Conservation (phyloP, 2,888 invertebrate species). For the Acrobasis repandana region DNA sequence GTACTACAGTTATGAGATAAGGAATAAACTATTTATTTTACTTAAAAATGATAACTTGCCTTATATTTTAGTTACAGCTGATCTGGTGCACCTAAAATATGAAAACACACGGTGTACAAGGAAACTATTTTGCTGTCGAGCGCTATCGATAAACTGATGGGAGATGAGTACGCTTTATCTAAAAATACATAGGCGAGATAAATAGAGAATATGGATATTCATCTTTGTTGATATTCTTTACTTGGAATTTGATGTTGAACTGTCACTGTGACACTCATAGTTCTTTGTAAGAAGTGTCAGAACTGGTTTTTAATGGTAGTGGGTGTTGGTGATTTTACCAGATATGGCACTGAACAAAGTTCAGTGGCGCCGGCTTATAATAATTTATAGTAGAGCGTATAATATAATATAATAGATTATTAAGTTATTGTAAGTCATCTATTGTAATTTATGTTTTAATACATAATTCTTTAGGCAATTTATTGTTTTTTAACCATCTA, state of each 20-base stretch:
- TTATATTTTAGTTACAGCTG: not conserved
- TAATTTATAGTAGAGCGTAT: too few species aligned
- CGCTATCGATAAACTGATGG: not conserved
- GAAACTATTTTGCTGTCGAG: not conserved
- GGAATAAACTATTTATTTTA: not conserved
- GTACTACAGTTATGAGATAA: too few species aligned
- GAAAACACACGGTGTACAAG: not conserved
- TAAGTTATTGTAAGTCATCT: too few species aligned
- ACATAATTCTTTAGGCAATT: too few species aligned
- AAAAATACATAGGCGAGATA: conserved; percentile 1
- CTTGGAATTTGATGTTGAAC: not conserved
- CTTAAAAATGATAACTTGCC: not conserved
- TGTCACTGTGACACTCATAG: not conserved
- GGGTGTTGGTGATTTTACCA: not conserved
- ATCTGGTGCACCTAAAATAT: not conserved
- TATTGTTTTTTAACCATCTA: too few species aligned
- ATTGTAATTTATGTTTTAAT: too few species aligned
- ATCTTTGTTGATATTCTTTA: not conserved
- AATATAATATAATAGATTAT: too few species aligned
- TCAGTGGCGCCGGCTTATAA: too few species aligned
- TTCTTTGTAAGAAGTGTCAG: not conserved
- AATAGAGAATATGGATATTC: not conserved
- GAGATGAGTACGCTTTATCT: not conserved
- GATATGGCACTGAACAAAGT: too few species aligned
- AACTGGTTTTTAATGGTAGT: not conserved